Conservation (phyloP, 1,140 invertebrate genomes). For the Thrips palmi region DNA sequence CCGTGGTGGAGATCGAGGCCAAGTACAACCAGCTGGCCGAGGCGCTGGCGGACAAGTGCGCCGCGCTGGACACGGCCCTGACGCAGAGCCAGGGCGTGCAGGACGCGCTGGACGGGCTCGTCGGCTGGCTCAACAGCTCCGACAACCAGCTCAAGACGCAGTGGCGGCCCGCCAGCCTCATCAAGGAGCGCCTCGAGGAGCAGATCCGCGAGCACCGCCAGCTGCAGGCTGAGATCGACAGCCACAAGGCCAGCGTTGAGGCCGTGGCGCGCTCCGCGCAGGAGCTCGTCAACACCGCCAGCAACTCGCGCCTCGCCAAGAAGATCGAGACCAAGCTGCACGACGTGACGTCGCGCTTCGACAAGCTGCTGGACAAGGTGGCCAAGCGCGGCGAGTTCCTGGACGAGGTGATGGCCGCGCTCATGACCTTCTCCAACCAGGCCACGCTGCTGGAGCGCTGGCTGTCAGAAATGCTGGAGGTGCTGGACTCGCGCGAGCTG, state of each 20-base stretch:
- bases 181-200: slow-evolving; percentile 75
- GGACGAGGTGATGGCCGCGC: slow-evolving; percentile 53
- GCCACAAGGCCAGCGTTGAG: slow-evolving; percentile 65
- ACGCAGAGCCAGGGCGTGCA: slow-evolving; percentile 89
- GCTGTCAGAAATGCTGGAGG: slow-evolving; percentile 50
- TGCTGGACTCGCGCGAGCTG: slow-evolving; percentile 50
- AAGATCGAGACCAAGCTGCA: slow-evolving; percentile 74
- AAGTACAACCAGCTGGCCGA: slow-evolving; percentile 56
- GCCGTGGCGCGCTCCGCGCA: slow-evolving; percentile 58
- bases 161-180: slow-evolving; percentile 69
- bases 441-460: slow-evolving; percentile 48
- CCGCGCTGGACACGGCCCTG: slow-evolving; percentile 68
- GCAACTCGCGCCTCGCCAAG: slow-evolving; percentile 71
- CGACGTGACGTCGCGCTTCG: slow-evolving; percentile 60
- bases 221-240: slow-evolving; percentile 65
- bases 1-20: slow-evolving; percentile 53
- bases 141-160: slow-evolving; percentile 72
- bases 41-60: slow-evolving; percentile 56
- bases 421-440: slow-evolving; percentile 52
- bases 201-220: slow-evolving; percentile 68
- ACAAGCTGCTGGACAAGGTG: slow-evolving; percentile 64
- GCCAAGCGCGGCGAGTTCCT: slow-evolving; percentile 60
- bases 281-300: slow-evolving; percentile 61
- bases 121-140: slow-evolving; percentile 65
- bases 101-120: slow-evolving; percentile 71